Conservation (phyloP, 2,797 vertebrate genomes). For the Gallinago stenura region DNA sequence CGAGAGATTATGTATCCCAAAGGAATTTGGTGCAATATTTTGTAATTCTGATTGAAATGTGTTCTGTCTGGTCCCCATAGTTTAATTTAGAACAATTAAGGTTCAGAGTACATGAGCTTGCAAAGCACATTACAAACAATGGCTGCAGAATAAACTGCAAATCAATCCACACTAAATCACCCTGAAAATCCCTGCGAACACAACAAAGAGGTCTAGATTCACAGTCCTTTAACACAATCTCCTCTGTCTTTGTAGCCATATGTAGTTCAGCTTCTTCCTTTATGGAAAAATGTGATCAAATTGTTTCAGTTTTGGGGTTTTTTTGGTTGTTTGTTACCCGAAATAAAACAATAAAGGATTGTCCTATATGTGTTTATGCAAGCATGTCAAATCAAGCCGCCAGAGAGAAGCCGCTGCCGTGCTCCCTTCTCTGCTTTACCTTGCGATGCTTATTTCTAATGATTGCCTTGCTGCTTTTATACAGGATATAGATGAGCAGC, state of each 20-base stretch:
- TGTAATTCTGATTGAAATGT: constrained; percentile 82
- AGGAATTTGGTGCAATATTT: constrained; percentile 80
- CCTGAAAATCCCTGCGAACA: constrained; percentile 78
- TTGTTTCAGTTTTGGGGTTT: neutral
- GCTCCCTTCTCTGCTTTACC: neutral
- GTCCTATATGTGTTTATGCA: neutral
- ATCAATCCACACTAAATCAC: constrained; percentile 84
- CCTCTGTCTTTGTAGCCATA: constrained; percentile 42
- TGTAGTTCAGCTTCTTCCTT: constrained; percentile 44
- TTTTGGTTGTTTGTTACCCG: neutral
- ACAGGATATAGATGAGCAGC: constrained; percentile 56
- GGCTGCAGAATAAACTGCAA: constrained; percentile 82
- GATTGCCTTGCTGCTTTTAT: constrained; percentile 55
- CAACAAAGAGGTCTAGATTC: constrained; percentile 74
- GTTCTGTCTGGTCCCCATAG: constrained; percentile 80
- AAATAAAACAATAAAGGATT: constrained; percentile 15
- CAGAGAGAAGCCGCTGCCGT: neutral
- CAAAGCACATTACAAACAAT: constrained; percentile 85
- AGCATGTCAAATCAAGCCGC: constrained; percentile 4
- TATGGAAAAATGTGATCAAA: constrained; percentile 39
- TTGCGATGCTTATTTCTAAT: constrained; percentile 5
- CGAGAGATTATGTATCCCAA: constrained; percentile 68
- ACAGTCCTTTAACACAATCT: constrained; percentile 62
- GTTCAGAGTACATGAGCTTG: constrained; percentile 83
- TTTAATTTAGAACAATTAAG: constrained; percentile 87